Percentiles rank a stretch among this genome's conserved stretches.
Conservation (phyloP, 2,797 vertebrate genomes). For the Sebastes nivosus region DNA sequence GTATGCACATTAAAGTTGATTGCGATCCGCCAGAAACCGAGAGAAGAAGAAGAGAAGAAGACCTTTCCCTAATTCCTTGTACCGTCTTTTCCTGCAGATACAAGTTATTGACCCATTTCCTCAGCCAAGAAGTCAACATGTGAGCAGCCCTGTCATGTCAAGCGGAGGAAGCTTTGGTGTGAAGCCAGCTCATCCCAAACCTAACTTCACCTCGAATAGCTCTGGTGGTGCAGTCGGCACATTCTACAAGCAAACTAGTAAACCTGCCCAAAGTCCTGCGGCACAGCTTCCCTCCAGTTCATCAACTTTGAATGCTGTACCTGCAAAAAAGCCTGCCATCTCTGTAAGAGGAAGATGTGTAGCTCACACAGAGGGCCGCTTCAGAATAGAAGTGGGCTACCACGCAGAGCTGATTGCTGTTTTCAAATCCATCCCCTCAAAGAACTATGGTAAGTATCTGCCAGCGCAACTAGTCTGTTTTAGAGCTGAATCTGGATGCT, state of each 20-base stretch:
- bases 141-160: constrained; percentile 21
- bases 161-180: constrained; percentile 4
- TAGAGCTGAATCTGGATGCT: not conserved
- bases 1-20: too few relatives aligned
- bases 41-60: too few relatives aligned
- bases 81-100: constrained; percentile 40
- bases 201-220: constrained; percentile 4
- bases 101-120: constrained; percentile 57
- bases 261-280: constrained; percentile 41
- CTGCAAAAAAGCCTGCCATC: constrained; percentile 72
- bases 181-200: constrained; percentile 43
- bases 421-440: constrained; percentile 92
- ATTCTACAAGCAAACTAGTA: constrained; percentile 70
- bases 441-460: constrained; percentile 88
- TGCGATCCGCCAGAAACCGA: too few relatives aligned
- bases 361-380: constrained; percentile 82
- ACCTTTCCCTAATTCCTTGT: not conserved
- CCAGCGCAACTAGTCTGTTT: not conserved
- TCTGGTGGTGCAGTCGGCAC: constrained; percentile 29
- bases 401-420: constrained; percentile 86
- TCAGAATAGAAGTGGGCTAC: constrained; percentile 91
- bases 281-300: constrained; percentile 37
- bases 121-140: constrained; percentile 30
- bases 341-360: constrained; percentile 86
- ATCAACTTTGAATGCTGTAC: constrained; percentile 10